Evolutionary conservation across 2,797 vertebrate genomes (phyloP).

Genomic region (Hapalemur alaotrensis): DNA sequence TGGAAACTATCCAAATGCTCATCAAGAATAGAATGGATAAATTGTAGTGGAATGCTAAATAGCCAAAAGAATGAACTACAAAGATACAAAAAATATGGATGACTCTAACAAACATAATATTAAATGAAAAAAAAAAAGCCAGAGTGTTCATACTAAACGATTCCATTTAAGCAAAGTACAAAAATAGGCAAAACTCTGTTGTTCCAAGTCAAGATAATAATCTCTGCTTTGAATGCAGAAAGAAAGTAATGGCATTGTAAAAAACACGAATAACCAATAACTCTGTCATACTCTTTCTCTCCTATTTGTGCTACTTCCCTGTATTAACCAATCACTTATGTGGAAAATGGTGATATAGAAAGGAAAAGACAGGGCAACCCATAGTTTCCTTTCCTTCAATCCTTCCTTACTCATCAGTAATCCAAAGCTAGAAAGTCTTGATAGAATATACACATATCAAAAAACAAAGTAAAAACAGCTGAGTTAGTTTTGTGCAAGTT

Average conservation of each 20-base stretch:
- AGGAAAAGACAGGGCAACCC: neutral
- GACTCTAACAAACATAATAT: neutral
- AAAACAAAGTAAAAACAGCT: slow-evolving; percentile 13
- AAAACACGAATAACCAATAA: neutral
- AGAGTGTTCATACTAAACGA: neutral
- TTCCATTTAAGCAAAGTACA: neutral
- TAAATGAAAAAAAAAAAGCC: neutral
- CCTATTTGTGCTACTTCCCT: neutral
- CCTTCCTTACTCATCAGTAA: neutral
- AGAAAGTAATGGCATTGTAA: neutral
- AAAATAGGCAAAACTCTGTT: neutral
- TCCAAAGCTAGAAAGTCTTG: neutral
- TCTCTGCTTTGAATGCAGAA: neutral
- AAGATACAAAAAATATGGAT: neutral
- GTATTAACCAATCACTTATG: neutral
- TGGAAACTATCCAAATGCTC: neutral
- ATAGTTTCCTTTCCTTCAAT: neutral
- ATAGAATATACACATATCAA: neutral
- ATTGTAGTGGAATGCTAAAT: neutral
- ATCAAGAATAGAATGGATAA: slow-evolving; percentile 1
- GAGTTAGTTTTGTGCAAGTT: neutral
- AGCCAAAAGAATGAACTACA: slow-evolving; percentile 17
- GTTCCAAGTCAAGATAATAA: neutral
- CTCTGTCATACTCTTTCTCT: neutral
- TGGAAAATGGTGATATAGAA: neutral